Evolutionary conservation across 2,797 vertebrate species (phyloP), one percentile per base, ranked within the genome.

Genomic region (Schizopygopsis pylzovi): DNA sequence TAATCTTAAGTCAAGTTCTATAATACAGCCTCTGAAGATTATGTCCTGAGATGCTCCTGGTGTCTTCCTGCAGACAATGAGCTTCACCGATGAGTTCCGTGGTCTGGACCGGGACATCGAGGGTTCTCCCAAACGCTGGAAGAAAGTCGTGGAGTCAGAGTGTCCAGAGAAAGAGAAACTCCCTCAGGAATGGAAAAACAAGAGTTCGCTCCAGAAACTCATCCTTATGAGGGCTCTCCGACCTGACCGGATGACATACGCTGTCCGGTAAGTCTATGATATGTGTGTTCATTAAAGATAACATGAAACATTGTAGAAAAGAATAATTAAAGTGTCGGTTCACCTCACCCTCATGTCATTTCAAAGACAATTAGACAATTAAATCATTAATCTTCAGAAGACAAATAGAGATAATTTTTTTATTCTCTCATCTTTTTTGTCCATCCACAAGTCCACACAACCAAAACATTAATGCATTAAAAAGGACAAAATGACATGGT

Each of bases 111-210:
- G 95, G 65, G 94, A 96, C 86, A 95, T 94, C 1, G 95, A 96
- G 92, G 95, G 93, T 13, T 97, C 94, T 25, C 92, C 93, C 2
- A 95, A 95, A 89, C 93, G 92, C 90, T 93, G 94, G 95, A 94
- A 92, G 90, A 96, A 97, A 91, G 77, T 92, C 45, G 93, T 94
- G 41, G 93, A 95, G 91, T 95, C 95, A 0, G 94, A 96, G 90
- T 94, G 90, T 93, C 93, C 96, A 1, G 95, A 96, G 91, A 95
- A 96, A 83, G 92, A 96, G 89, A 96, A 91, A 87, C 93, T 97
- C 84, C 93, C 95, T 77, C 93, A 95, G 91, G 95, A 96, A 85
- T 93, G 93, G 94, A 96, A 97, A 90, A 93, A 88, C 20, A 95
- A 95, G 91, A 95, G 91, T 86, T 96, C 91, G 43, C 92, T 96